A percentile compares a stretch with the other conserved stretches of the same genome.
Conservation (phyloP, 2,888 invertebrate genomes). For the Microctonus hyperodae region DNA sequence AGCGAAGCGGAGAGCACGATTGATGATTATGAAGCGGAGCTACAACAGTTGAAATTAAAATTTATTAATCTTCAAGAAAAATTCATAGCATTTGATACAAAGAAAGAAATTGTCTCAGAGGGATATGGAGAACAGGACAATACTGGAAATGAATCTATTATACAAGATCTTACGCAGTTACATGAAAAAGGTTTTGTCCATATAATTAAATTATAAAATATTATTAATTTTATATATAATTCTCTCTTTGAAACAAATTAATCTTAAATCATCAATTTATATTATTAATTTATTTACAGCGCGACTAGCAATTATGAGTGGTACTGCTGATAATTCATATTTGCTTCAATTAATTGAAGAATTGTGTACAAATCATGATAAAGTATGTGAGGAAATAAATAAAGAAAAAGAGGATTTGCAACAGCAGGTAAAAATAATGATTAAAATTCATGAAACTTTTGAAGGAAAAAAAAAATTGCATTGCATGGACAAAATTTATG, state of each 20-base stretch:
- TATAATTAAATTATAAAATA: background rate
- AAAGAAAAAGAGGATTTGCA: conserved; percentile 76
- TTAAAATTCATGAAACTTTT: conserved; percentile 4
- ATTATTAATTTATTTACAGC: conserved; percentile 51
- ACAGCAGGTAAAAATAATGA: conserved; percentile 71
- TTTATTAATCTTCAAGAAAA: conserved; percentile 67
- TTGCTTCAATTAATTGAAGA: conserved; percentile 70
- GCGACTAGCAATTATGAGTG: conserved; percentile 62
- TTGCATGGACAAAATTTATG: conserved; percentile 40
- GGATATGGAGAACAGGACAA: conserved; percentile 65
- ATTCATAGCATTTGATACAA: conserved; percentile 61
- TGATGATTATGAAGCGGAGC: conserved; percentile 62
- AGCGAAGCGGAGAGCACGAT: conserved; percentile 67
- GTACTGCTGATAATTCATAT: conserved; percentile 61
- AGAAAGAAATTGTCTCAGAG: conserved; percentile 66
- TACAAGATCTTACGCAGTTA: conserved; percentile 55
- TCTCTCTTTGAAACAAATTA: conserved; percentile 5
- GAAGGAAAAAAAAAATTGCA: conserved; percentile 28
- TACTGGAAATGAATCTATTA: conserved; percentile 45
- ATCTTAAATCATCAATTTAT: background rate
- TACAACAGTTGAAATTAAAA: conserved; percentile 67
- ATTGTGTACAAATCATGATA: conserved; percentile 68
- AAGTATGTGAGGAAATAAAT: conserved; percentile 71
- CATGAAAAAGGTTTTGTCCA: conserved; percentile 57
- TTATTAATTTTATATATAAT: conserved; percentile 1